A percentile compares a stretch with the other conserved stretches of the same genome.
phyloP scores from a whole-genome alignment of 1,140 invertebrate species.

The Leptinotarsa lineolata region DNA sequence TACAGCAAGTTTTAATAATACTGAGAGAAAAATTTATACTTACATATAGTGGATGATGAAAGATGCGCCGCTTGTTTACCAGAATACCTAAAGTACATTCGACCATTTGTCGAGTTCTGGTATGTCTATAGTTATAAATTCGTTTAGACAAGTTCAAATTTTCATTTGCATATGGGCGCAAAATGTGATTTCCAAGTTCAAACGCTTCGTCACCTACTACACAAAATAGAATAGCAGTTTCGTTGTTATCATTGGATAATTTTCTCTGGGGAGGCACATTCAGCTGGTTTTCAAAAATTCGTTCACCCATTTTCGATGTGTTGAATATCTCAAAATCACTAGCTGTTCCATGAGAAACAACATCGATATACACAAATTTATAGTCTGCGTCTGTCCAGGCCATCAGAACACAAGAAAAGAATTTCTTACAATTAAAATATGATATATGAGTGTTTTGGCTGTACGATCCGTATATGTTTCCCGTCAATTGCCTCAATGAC shows the following conservation, averaged over 20 bases:
- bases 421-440: constrained; percentile 57
- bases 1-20: constrained; percentile 13
- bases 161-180: neutral
- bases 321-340: constrained; percentile 52
- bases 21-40: constrained; percentile 36
- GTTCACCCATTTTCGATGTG: neutral
- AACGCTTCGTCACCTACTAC: neutral
- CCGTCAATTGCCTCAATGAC: constrained; percentile 58
- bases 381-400: constrained; percentile 57
- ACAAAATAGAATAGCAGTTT: no score
- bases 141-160: constrained; percentile 3
- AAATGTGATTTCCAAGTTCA: neutral
- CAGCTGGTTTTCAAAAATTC: constrained; percentile 18
- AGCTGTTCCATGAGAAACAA: constrained; percentile 51
- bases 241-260: constrained; percentile 12
- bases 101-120: constrained; percentile 51
- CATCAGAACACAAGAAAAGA: constrained; percentile 53
- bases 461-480: constrained; percentile 54
- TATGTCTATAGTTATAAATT: constrained; percentile 58
- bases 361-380: constrained; percentile 54
- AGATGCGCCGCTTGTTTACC: constrained; percentile 50
- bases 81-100: constrained; percentile 55
- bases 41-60: constrained; percentile 50
- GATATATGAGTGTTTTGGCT: constrained; percentile 48
- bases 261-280: constrained; percentile 42